phyloP scores from a whole-genome alignment of 2,113 vertebrate species.

The Psittacara wagleri region DNA sequence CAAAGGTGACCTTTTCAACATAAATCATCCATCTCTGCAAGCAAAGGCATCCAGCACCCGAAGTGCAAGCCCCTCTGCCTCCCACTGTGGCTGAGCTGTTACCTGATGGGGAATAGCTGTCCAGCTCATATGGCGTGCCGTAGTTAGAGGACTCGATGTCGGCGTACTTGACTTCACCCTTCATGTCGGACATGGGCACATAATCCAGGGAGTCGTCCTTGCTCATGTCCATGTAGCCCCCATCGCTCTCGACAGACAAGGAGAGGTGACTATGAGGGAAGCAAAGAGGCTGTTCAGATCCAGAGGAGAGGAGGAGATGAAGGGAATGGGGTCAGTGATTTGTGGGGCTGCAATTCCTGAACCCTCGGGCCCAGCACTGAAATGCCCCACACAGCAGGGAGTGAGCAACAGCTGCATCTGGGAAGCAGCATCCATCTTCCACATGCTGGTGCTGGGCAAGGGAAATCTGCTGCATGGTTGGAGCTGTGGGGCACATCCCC shows the following conservation, averaged over 20 bases:
- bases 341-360: neutral
- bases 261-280: slow-evolving; percentile 80
- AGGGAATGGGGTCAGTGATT: neutral
- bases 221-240: slow-evolving; percentile 99
- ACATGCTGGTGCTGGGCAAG: neutral
- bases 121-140: slow-evolving; percentile 87
- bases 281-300: neutral
- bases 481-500: neutral
- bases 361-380: neutral
- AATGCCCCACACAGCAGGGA: neutral
- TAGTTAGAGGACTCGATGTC: slow-evolving; percentile 92
- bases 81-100: fast-evolving
- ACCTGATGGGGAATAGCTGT: slow-evolving; percentile 83
- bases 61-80: neutral
- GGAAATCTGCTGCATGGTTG: neutral
- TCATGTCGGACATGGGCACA: slow-evolving; percentile 92
- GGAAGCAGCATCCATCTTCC: neutral
- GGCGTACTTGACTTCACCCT: slow-evolving; percentile 88
- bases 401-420: neutral
- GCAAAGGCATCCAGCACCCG: neutral
- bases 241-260: slow-evolving; percentile 88
- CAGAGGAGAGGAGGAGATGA: neutral
- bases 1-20: neutral
- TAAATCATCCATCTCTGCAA: neutral
- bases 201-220: slow-evolving; percentile 91